Evolutionary conservation across 2,113 vertebrate species (phyloP), one percentile per base, ranked within the genome.

Genomic region (Nansenia antarctica): DNA sequence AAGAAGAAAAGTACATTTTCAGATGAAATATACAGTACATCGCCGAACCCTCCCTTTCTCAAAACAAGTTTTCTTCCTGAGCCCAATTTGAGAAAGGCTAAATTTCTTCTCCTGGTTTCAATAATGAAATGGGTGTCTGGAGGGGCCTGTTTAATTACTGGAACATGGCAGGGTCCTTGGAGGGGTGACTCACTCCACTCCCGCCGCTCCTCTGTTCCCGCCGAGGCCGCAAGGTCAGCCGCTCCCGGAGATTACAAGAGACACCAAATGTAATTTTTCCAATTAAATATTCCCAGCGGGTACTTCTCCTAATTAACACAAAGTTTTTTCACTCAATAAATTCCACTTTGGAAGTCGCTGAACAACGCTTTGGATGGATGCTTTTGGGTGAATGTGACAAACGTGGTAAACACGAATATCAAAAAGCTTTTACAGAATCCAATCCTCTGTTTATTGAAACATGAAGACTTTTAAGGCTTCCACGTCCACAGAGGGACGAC

Each of bases 131-230:
- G 71, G 61, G 61, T 69, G 62, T 70, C 75, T 76, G 55, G 57
- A 59, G 71, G 73, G 73, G 77, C 73, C 60, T 80, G 86, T 85
- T 84, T 84, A 88, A 89, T 88, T 88, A 83, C 78, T 76, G 70
- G 75, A 72, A 72, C 73, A 76, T 65, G 58, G 79, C 68, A 67
- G 74, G 82, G n/a, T 82, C 73, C 67, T 82, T 57, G 0, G 30
- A 80, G 71, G 61, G 72, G 57, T 2, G 5, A 64, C 70, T 55
- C 69, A 80, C 67, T 69, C 76, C 65, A 32, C 52, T 79, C 66
- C 42, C 15, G 69, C 72, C 81, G 67, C 60, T 32, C 55, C 31
- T 31, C 8, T n/a, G 7, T 74, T 47, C 22, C 61, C 5, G 32
- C 55, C 70, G 78, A 73, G 68, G 60, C 69, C 66, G 62, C 61